Evolutionary conservation across 2,797 vertebrate species (phyloP), one percentile per base, ranked within the genome.

Genomic region (Anguilla obscura): DNA sequence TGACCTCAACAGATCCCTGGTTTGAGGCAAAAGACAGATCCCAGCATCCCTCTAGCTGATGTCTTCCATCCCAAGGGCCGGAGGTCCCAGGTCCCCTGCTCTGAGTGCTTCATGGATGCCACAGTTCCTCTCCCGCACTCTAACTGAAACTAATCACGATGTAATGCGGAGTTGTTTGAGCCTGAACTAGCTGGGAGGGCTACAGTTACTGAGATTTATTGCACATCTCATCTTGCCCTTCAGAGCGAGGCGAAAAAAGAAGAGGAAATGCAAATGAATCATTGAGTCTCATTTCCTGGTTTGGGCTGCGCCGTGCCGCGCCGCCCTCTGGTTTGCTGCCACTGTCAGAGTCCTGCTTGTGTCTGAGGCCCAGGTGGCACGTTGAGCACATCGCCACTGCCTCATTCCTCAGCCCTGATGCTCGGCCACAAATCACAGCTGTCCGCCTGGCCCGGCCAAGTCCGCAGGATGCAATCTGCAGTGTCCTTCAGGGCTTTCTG

Each of bases 181-280:
- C 76, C 76, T 14, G 54, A 58, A 45, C 30, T 45, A 52, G 36
- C n/a, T 60, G 48, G 79, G 45, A 84, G 48, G 79, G 48, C 40
- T 18, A 18, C 30, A 71, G 88, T 71, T 86, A 89, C 76, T 9
- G 7, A 86, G 58, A 86, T 89, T 69, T 83, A 86, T 71, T 27
- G 6, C 60, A 24, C 79, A n/a, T 79, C 63, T 69, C 45, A 87
- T 56, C 33, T 86, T 71, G 36, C 69, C 40, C 84, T 85, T 30
- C 33, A 76, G 74, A 66, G 36, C 33, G 36, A 18, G 74, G 36
- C 0, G 16, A 79, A 18, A 79, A 18, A 79, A 40, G 52, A 88
- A 60, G 27, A 18, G 33, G 69, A 82, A 40, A 85, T 88, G 87
- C 84, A 56, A 88, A 85, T 85, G 69, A 76, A 88, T 85, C 66